Evolutionary conservation across 2,888 invertebrate species (phyloP).

Genomic region (Tiliacea citrago): DNA sequence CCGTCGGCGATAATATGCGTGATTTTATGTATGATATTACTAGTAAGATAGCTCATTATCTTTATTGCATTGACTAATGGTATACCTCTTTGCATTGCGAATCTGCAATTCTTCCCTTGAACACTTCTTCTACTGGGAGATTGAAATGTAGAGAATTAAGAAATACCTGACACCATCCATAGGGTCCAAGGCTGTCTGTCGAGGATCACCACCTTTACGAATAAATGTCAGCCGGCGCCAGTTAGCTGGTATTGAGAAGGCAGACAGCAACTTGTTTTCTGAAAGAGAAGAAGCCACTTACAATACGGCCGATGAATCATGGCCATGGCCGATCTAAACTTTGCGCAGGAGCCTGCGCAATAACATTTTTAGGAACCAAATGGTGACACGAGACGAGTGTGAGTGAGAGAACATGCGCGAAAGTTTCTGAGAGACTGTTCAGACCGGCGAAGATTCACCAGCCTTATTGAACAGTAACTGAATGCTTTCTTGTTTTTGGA

Average conservation of each 20-base stretch:
- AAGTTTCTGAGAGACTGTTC: too few relatives aligned
- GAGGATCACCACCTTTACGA: constrained; percentile 40
- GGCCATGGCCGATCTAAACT: too few relatives aligned
- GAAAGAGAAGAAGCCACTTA: constrained; percentile 4
- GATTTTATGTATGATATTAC: neutral
- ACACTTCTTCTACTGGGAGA: neutral
- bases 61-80: neutral
- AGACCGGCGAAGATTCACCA: too few relatives aligned
- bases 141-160: neutral
- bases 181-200: constrained; percentile 38
- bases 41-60: neutral
- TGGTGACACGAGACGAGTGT: too few relatives aligned
- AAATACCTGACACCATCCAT: constrained; percentile 53
- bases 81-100: neutral
- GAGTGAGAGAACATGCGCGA: too few relatives aligned
- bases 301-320: too few relatives aligned
- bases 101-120: neutral
- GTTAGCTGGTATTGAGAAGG: constrained; percentile 57
- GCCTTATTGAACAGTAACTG: too few relatives aligned
- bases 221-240: constrained; percentile 51
- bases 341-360: too few relatives aligned
- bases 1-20: neutral
- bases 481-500: too few relatives aligned
- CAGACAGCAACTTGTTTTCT: constrained; percentile 62
- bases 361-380: too few relatives aligned